Conservation (phyloP, 2,113 vertebrate genomes). For the Ahaetulla prasina region DNA sequence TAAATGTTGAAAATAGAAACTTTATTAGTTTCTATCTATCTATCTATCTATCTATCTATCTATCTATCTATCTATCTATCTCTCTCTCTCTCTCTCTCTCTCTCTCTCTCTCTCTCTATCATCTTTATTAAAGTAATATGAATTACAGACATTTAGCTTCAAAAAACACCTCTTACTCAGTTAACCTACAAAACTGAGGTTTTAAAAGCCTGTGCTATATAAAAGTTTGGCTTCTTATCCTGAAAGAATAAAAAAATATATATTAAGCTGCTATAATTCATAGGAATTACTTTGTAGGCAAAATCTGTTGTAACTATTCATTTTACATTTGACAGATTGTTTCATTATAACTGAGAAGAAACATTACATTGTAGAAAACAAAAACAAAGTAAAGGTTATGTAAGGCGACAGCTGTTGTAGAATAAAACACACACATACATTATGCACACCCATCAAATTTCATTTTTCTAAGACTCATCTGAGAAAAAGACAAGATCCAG, state of each 20-base stretch:
- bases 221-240: not conserved
- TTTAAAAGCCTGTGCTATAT: not conserved
- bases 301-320: not conserved
- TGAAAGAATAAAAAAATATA: not conserved
- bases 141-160: not conserved
- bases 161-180: not conserved
- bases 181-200: not conserved
- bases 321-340: not conserved
- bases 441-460: not conserved
- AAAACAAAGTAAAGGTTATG: constrained; percentile 2
- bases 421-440: not conserved
- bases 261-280: not conserved
- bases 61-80: too few relatives aligned
- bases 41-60: too few relatives aligned
- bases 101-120: too few relatives aligned
- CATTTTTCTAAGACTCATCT: not conserved
- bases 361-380: not conserved
- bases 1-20: not conserved
- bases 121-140: not conserved
- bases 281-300: not conserved
- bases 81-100: too few relatives aligned
- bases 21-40: not conserved
- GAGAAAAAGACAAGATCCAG: not conserved
- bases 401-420: not conserved
- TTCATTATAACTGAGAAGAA: not conserved